Evolutionary conservation across 2,888 invertebrate genomes (phyloP), one percentile per base, ranked within the genome.

Genomic region (Caenorhabditis imperialis): DNA sequence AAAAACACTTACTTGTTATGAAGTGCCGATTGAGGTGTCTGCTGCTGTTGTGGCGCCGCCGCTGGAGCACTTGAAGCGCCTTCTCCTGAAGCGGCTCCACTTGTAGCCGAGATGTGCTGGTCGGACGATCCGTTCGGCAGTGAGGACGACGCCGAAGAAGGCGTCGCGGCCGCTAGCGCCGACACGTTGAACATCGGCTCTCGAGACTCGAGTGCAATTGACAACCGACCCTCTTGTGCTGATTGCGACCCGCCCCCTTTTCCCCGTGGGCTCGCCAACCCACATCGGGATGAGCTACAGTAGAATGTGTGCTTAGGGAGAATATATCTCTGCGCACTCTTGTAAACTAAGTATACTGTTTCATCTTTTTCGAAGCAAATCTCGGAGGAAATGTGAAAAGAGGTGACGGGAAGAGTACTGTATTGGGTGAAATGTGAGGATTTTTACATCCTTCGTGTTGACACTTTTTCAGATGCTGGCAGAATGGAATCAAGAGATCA

Each of bases 101-200:
- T 14, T 12, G 44, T 16, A 23, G 50, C 23, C 35, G 71, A 20
- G 48, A 60, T 40, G 35, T 48, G 38, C 54, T 50, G 57, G 55
- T 50, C 25, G 27, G 60, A 38, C 40, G 55, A 38, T 25, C 40
- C 48, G 37, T 48, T 30, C 6, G 45, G 23, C 27, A 51, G 25
- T 38, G 58, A 33, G n/a, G 73, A 48, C 35, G 70, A 57, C 33
- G 63, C 55, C 42, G 40, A n/a, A 44, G 65, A 54, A 58, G 70
- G 48, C 58, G 79, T 75, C 53, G 76, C 53, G 45, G 65, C 71
- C 42, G 76, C 75, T 51, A 81, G 78, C 62, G 77, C 67, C 53
- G 76, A 75, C 69, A 81, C 75, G 78, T 78, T 81, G 81, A 81
- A 81, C 81, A 81, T 80, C 57, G 54, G 70, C 62, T 62, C 73